Percentiles rank a stretch among this genome's conserved stretches.
phyloP scores from a whole-genome alignment of 2,113 vertebrate genomes.

The Cyphomyrus discorhynchus region DNA sequence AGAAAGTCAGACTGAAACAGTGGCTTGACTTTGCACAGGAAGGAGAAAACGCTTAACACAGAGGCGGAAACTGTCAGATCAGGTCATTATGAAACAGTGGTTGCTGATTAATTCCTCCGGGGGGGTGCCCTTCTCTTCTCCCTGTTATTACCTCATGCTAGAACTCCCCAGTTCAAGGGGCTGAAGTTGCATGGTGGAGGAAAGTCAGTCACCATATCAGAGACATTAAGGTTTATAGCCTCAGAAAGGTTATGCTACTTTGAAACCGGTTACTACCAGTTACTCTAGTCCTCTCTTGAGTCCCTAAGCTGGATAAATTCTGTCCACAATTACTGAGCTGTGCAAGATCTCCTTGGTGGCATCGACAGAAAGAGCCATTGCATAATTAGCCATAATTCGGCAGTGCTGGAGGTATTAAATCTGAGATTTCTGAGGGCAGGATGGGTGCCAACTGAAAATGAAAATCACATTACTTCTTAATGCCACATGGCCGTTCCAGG shows the following conservation, averaged over 20 bases:
- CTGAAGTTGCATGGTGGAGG: neutral
- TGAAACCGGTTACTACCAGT: neutral
- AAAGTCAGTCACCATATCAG: neutral
- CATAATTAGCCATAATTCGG: neutral
- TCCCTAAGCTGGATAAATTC: neutral
- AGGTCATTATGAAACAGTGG: neutral
- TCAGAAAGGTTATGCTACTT: constrained; percentile 5
- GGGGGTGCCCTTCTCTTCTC: neutral
- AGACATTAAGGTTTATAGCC: constrained; percentile 13
- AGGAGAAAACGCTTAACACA: neutral
- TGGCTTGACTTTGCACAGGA: constrained; percentile 42
- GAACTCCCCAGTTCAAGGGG: neutral
- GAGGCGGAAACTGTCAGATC: neutral
- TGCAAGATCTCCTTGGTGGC: neutral
- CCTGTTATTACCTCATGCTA: neutral
- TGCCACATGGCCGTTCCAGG: neutral
- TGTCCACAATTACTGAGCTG: neutral
- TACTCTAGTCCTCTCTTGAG: neutral
- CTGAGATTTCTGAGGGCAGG: neutral
- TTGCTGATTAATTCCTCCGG: neutral
- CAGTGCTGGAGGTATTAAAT: constrained; percentile 2
- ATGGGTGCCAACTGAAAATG: neutral
- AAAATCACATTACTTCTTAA: constrained; percentile 10
- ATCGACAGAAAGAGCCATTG: neutral
- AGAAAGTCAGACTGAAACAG: neutral